Evolutionary conservation across 2,888 invertebrate genomes (phyloP).

Genomic region (Drosophila pegasa): DNA sequence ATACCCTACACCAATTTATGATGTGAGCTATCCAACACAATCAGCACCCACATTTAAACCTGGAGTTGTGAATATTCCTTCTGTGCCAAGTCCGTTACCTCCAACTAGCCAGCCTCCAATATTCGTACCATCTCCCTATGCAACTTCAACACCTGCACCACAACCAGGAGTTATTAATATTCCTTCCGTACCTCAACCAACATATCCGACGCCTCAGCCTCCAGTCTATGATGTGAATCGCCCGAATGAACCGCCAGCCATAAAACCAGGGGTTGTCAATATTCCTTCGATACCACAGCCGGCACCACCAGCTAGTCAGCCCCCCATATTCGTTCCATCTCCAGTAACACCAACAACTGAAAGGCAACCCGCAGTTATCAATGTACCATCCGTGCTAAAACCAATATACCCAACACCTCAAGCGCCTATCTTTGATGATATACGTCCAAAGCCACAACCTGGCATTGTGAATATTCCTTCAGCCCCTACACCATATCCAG

Average conservation of each 20-base stretch:
- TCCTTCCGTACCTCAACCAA: slow-evolving; percentile 34
- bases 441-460: slow-evolving; percentile 25
- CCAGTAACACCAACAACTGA: slow-evolving; percentile 6
- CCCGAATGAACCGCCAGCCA: slow-evolving; percentile 9
- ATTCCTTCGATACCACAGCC: slow-evolving; percentile 35
- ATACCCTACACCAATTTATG: slow-evolving; percentile 28
- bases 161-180: slow-evolving; percentile 33
- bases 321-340: slow-evolving; percentile 21
- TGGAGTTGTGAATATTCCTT: slow-evolving; percentile 42
- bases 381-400: slow-evolving; percentile 40
- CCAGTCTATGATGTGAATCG: slow-evolving; percentile 50
- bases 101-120: slow-evolving; percentile 21
- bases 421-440: slow-evolving; percentile 31
- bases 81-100: slow-evolving; percentile 16
- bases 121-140: slow-evolving; percentile 10
- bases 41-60: slow-evolving; percentile 18
- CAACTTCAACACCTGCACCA: slow-evolving; percentile 12
- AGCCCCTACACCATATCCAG: slow-evolving; percentile 15
- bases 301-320: slow-evolving; percentile 13
- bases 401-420: slow-evolving; percentile 31
- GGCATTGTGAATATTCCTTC: slow-evolving; percentile 59
- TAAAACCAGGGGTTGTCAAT: slow-evolving; percentile 37
- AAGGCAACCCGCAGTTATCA: slow-evolving; percentile 31
- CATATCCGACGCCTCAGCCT: slow-evolving; percentile 22
- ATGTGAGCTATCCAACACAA: slow-evolving; percentile 57